Conservation (phyloP, 2,797 vertebrate species). For the Xenentodon cancila region DNA sequence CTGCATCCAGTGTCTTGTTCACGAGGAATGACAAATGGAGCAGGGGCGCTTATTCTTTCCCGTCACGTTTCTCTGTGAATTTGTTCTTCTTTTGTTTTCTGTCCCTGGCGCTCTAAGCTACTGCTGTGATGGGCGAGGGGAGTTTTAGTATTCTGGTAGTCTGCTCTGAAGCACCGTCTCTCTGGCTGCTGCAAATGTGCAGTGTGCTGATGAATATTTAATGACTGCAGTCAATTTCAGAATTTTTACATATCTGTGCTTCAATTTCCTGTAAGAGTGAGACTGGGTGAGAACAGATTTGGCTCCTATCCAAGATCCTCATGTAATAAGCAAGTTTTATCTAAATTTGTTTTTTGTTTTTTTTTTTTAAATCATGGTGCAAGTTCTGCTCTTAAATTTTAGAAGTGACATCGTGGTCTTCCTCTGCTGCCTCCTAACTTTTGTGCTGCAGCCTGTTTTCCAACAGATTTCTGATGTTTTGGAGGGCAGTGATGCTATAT, state of each 20-base stretch:
- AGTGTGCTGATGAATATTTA: constrained; percentile 76
- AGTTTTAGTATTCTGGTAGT: constrained; percentile 65
- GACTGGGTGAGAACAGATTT: constrained; percentile 36
- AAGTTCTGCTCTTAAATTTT: constrained; percentile 28
- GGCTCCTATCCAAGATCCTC: constrained; percentile 36
- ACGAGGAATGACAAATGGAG: constrained; percentile 12
- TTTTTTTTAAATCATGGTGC: constrained; percentile 14
- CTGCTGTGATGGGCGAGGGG: constrained; percentile 12
- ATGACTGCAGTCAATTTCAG: constrained; percentile 70
- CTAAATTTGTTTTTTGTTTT: too few relatives aligned
- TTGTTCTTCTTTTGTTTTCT: constrained; percentile 35
- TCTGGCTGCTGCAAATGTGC: constrained; percentile 51
- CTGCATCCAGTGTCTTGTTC: constrained; percentile 4
- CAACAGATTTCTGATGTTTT: constrained; percentile 22
- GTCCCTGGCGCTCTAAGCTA: constrained; percentile 25
- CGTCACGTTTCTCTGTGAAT: constrained; percentile 37
- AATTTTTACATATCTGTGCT: constrained; percentile 61
- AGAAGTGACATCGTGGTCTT: constrained; percentile 1
- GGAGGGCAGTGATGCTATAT: constrained; percentile 24
- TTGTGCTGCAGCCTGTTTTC: constrained; percentile 27
- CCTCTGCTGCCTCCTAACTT: constrained; percentile 9
- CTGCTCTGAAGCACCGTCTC: constrained; percentile 41
- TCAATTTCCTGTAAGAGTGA: constrained; percentile 66
- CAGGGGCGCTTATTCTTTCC: constrained; percentile 19
- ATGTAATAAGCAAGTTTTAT: constrained; percentile 28